Percentiles rank a stretch among this genome's conserved stretches.
phyloP scores from a whole-genome alignment of 2,797 vertebrate genomes.

The Hafferia zeledoni region DNA sequence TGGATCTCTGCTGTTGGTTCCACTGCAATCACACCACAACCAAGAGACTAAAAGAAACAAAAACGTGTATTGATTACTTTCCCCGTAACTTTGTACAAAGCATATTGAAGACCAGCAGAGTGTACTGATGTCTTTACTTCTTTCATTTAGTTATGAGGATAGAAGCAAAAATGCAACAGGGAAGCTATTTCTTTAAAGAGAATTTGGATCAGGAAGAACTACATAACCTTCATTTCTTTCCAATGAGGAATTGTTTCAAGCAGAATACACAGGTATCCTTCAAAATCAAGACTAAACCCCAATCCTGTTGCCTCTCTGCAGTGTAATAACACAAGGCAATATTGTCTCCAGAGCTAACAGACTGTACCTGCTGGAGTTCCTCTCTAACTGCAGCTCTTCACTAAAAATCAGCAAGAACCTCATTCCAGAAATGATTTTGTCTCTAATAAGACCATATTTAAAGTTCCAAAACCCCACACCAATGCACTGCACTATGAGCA shows the following conservation, averaged over 20 bases:
- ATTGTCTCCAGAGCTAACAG: not conserved
- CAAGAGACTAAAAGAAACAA: slow-evolving; percentile 66
- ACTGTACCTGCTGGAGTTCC: not conserved
- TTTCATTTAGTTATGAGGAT: slow-evolving; percentile 12
- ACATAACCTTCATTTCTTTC: not conserved
- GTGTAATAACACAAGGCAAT: not conserved
- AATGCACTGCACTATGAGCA: not conserved
- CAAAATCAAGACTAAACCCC: not conserved
- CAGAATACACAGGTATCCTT: not conserved
- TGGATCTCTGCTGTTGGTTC: slow-evolving; percentile 62
- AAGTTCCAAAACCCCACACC: not conserved
- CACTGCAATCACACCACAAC: slow-evolving; percentile 64
- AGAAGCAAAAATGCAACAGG: not conserved
- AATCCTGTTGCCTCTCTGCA: not conserved
- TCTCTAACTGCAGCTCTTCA: not conserved
- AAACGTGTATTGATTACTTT: slow-evolving; percentile 74
- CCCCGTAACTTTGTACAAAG: slow-evolving; percentile 62
- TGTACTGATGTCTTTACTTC: slow-evolving; percentile 22
- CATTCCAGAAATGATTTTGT: not conserved
- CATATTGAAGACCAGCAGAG: slow-evolving; percentile 40
- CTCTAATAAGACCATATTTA: not conserved
- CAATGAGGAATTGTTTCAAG: slow-evolving; percentile 6
- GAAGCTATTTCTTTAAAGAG: not conserved
- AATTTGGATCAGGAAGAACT: not conserved
- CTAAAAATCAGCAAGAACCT: not conserved